Percentiles rank a stretch among this genome's conserved stretches.
phyloP scores from a whole-genome alignment of 2,797 vertebrate genomes.

The Enteromius thamalakanensis region DNA sequence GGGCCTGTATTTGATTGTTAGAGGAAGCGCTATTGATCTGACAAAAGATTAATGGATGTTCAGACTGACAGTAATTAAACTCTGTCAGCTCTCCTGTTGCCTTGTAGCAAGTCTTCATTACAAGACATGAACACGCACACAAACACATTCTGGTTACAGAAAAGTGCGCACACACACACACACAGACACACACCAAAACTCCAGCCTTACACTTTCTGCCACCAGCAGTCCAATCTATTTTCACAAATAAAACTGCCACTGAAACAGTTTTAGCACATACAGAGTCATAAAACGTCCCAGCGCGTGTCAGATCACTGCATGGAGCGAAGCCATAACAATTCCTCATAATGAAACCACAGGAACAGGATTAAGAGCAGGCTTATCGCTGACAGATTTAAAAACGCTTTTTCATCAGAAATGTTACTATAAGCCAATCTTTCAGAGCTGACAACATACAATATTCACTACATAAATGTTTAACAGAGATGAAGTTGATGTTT shows the following conservation, averaged over 20 bases:
- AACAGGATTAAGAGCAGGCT: slow-evolving; percentile 15
- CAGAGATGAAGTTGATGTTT: not conserved
- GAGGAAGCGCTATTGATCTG: slow-evolving; percentile 30
- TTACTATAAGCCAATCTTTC: not conserved
- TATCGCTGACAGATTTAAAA: slow-evolving; percentile 4
- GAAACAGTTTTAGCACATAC: slow-evolving; percentile 8
- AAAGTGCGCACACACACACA: not conserved
- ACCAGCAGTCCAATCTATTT: slow-evolving; percentile 8
- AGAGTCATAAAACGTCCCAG: slow-evolving; percentile 4
- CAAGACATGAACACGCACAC: slow-evolving; percentile 26
- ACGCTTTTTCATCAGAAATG: not conserved
- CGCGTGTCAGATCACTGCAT: not conserved
- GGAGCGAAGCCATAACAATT: not conserved
- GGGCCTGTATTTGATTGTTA: slow-evolving; percentile 27
- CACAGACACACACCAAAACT: not conserved
- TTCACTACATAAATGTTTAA: not conserved
- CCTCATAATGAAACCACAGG: not conserved
- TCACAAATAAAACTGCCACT: slow-evolving; percentile 23
- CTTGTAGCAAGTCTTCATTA: slow-evolving; percentile 18
- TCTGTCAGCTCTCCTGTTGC: slow-evolving; percentile 17
- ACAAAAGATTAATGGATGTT: slow-evolving; percentile 28
- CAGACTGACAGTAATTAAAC: slow-evolving; percentile 23
- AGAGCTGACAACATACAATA: not conserved
- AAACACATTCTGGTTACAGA: not conserved
- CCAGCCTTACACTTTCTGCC: not conserved